phyloP scores from a whole-genome alignment of 2,113 vertebrate species.

The Halichoerus grypus region DNA sequence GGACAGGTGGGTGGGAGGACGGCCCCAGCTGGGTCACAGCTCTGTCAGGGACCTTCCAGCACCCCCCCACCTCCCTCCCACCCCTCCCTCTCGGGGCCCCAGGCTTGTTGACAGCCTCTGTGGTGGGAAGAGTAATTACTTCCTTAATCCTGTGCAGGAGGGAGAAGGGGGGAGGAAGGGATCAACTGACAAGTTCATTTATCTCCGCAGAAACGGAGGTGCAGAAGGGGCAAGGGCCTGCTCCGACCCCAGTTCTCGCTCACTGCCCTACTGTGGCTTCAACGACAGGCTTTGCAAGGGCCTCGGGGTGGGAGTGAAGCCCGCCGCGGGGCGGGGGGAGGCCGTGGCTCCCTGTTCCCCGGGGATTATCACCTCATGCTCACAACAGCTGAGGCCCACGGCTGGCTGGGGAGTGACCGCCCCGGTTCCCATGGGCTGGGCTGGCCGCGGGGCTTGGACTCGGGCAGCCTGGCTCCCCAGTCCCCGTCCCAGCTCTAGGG shows the following conservation, averaged over 20 bases:
- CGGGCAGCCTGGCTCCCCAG: background rate
- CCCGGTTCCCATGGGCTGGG: fast-evolving
- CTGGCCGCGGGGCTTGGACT: fast-evolving
- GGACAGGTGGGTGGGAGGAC: background rate
- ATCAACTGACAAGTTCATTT: background rate
- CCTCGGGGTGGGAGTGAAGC: background rate
- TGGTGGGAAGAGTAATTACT: slow-evolving; percentile 58
- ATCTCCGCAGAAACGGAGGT: slow-evolving; percentile 23
- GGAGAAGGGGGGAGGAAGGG: background rate
- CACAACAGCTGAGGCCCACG: background rate
- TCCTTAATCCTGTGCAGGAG: slow-evolving; percentile 50
- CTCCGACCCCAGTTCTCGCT: background rate
- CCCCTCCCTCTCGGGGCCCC: background rate
- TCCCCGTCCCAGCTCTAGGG: fast-evolving
- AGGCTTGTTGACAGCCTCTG: slow-evolving; percentile 38
- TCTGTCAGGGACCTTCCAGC: slow-evolving; percentile 32
- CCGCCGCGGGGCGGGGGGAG: too few relatives aligned
- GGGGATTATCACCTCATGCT: background rate
- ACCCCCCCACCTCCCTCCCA: fast-evolving
- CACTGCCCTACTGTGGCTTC: background rate
- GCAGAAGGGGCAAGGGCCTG: background rate
- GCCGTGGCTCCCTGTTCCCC: background rate
- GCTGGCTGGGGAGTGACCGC: background rate
- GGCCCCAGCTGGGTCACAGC: background rate
- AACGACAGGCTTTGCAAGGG: background rate